These are phyloP conservation scores for Amblyopsis rosae DNA, from an alignment of 2,113 vertebrate genomes.

Conservation along the genomic window DNA sequence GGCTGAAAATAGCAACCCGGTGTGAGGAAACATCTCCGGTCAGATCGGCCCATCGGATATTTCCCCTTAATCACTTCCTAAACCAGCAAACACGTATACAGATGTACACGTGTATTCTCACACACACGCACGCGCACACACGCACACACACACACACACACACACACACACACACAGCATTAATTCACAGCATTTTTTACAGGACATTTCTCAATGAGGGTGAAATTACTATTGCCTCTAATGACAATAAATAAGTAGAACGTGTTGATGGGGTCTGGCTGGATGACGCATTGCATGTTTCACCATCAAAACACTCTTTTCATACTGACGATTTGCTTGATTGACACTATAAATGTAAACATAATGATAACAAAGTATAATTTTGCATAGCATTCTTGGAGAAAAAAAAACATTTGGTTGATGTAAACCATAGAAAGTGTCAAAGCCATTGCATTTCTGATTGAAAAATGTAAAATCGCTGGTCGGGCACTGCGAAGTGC, in stretches of 20 bases:
- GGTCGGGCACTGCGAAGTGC: no score
- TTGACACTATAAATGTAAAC: background rate
- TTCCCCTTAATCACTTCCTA: slow-evolving; percentile 66
- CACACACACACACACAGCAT: background rate
- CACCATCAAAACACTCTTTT: background rate
- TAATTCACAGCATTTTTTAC: background rate
- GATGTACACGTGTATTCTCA: background rate
- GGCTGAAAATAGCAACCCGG: slow-evolving; percentile 74
- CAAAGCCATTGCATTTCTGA: no score
- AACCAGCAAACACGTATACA: slow-evolving; percentile 33
- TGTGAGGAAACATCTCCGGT: slow-evolving; percentile 67
- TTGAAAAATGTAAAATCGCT: no score
- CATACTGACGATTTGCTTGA: background rate
- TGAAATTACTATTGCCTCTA: no score
- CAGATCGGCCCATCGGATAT: slow-evolving; percentile 63
- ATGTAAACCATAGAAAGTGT: no score
- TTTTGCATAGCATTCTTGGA: no score
- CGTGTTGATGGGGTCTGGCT: no score
- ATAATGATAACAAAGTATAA: no score
- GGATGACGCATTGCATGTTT: no score
- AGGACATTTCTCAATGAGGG: no score
- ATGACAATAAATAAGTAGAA: no score
- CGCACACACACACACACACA: slow-evolving; percentile 3
- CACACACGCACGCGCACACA: slow-evolving; percentile 1
- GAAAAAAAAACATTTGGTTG: no score